Evolutionary conservation across 1,140 invertebrate species (phyloP).

Genomic region (Pararge aegeria): DNA sequence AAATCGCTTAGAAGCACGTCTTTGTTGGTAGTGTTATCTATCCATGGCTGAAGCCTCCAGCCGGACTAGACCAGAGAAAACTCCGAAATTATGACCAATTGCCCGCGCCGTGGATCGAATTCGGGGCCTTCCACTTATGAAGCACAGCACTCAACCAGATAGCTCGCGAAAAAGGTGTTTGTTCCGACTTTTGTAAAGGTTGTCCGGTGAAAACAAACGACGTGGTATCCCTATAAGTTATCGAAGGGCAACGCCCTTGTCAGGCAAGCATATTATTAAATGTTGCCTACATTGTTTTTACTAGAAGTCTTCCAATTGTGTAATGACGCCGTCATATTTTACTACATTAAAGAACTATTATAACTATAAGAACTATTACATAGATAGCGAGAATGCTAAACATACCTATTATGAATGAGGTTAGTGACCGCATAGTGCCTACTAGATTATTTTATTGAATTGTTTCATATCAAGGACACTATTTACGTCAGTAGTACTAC

Average conservation of each 20-base stretch:
- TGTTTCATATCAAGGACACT: slow-evolving; percentile 61
- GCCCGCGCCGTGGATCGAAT: no score
- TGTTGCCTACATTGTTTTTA: slow-evolving; percentile 19
- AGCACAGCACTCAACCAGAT: no score
- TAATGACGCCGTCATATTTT: slow-evolving; percentile 11
- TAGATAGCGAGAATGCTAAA: slow-evolving; percentile 14
- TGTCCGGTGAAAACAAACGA: neutral
- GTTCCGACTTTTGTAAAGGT: no score
- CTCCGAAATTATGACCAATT: no score
- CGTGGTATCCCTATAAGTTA: slow-evolving; percentile 8
- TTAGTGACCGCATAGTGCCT: slow-evolving; percentile 47
- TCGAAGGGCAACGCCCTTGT: slow-evolving; percentile 37
- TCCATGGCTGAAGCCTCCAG: no score
- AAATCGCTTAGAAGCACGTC: no score
- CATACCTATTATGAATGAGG: slow-evolving; percentile 28
- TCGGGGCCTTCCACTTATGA: no score
- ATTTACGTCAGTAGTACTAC: slow-evolving; percentile 52
- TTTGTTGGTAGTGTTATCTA: no score
- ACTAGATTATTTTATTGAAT: slow-evolving; percentile 58
- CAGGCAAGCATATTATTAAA: slow-evolving; percentile 26
- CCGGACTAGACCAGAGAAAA: no score
- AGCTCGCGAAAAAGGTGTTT: no score
- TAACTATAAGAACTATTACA: no score
- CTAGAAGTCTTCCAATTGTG: slow-evolving; percentile 4
- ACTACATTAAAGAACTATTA: slow-evolving; percentile 16